Percentiles rank a stretch among this genome's conserved stretches.
Conservation (phyloP, 2,113 vertebrate genomes). For the Trochalopteron elliotii region DNA sequence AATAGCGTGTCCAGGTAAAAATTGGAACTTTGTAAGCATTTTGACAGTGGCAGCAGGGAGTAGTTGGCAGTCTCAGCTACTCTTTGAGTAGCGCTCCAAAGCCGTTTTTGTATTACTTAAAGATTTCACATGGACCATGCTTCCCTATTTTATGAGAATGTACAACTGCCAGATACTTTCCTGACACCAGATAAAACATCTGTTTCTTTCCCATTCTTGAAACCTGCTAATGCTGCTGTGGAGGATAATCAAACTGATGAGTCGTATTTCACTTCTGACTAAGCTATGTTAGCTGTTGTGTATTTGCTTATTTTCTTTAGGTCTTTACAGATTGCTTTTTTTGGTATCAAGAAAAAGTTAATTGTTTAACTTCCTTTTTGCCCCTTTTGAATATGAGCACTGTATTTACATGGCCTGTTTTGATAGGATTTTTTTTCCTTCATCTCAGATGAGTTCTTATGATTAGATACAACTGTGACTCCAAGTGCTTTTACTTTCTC, state of each 20-base stretch:
- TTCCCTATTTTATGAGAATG: not conserved
- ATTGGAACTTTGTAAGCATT: not conserved
- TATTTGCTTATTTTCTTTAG: not conserved
- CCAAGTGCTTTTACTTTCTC: not conserved
- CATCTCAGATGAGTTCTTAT: not conserved
- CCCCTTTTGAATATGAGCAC: not conserved
- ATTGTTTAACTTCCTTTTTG: rapidly evolving
- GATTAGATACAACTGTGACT: not conserved
- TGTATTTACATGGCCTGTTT: not conserved
- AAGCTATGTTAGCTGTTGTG: not conserved
- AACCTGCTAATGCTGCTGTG: not conserved
- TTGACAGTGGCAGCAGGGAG: not conserved
- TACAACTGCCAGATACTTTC: not conserved
- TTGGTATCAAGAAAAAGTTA: not conserved
- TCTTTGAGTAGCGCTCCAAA: not conserved
- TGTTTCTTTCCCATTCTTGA: not conserved
- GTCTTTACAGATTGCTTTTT: not conserved
- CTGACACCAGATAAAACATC: not conserved
- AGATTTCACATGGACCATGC: not conserved
- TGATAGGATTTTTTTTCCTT: not conserved
- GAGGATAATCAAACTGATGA: not conserved
- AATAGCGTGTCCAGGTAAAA: not conserved
- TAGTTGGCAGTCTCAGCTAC: not conserved
- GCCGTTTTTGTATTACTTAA: not conserved
- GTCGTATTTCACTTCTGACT: not conserved